Percentiles rank a stretch among this genome's conserved stretches.
phyloP scores from a whole-genome alignment of 2,888 invertebrate genomes.

The Deilephila porcellus region DNA sequence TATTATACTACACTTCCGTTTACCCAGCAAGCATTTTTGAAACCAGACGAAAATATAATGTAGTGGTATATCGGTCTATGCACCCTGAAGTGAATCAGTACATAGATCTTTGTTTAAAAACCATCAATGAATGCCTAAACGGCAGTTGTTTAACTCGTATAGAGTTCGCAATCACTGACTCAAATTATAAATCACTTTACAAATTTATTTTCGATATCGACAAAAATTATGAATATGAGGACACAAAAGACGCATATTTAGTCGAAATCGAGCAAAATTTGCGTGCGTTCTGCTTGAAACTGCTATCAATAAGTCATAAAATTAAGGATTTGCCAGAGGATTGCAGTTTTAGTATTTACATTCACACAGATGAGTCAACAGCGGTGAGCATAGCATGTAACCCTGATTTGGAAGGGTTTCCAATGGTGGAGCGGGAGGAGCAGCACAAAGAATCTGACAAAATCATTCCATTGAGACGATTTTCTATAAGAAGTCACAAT shows the following conservation, averaged over 20 bases:
- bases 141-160: slow-evolving; percentile 78
- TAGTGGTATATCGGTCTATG: slow-evolving; percentile 84
- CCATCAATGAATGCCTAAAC: slow-evolving; percentile 78
- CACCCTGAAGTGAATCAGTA: slow-evolving; percentile 88
- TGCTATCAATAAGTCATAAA: slow-evolving; percentile 77
- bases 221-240: slow-evolving; percentile 55
- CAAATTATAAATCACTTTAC: slow-evolving; percentile 52
- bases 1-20: slow-evolving; percentile 85
- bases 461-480: slow-evolving; percentile 68
- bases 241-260: slow-evolving; percentile 85
- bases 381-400: slow-evolving; percentile 82
- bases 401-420: slow-evolving; percentile 77
- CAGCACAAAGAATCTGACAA: slow-evolving; percentile 50
- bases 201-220: slow-evolving; percentile 73
- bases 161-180: slow-evolving; percentile 77
- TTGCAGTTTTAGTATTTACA: slow-evolving; percentile 85
- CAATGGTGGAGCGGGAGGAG: slow-evolving; percentile 66
- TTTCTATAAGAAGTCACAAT: slow-evolving; percentile 62
- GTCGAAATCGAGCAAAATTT: slow-evolving; percentile 86
- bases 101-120: slow-evolving; percentile 82
- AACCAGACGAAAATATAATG: slow-evolving; percentile 86
- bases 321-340: slow-evolving; percentile 81
- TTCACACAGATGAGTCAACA: slow-evolving; percentile 86
- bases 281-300: slow-evolving; percentile 85
- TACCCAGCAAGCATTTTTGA: slow-evolving; percentile 88